phyloP scores from a whole-genome alignment of 2,113 vertebrate species.

The Pristiophorus japonicus region DNA sequence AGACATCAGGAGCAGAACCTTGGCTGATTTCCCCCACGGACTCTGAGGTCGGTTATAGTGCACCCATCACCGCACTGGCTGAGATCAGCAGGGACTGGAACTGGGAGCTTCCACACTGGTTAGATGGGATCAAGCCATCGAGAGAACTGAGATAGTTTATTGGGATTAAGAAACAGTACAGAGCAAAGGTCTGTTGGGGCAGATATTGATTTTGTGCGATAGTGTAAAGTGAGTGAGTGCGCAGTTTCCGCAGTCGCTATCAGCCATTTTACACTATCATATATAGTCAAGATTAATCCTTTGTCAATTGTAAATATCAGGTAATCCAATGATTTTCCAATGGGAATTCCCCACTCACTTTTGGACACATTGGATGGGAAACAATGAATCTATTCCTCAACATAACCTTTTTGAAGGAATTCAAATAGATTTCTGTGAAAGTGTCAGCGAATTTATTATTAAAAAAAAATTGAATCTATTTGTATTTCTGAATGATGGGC shows the following conservation, averaged over 20 bases:
- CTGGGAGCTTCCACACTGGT: background rate
- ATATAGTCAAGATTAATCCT: too few relatives aligned
- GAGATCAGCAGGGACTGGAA: background rate
- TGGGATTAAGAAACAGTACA: background rate
- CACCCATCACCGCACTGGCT: background rate
- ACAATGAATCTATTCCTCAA: background rate
- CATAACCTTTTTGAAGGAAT: background rate
- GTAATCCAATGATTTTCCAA: background rate
- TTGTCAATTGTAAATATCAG: background rate
- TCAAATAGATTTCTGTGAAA: background rate
- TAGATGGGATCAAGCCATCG: too few relatives aligned
- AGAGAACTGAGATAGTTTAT: background rate
- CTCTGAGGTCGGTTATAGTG: background rate
- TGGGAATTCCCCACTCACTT: background rate
- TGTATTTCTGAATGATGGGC: background rate
- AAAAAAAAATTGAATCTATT: background rate
- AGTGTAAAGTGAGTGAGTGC: too few relatives aligned
- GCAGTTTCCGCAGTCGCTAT: background rate
- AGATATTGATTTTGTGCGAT: background rate
- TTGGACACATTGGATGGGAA: background rate
- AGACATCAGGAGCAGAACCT: constrained; percentile 1
- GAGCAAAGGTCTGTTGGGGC: background rate
- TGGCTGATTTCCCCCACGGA: background rate
- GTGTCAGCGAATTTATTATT: background rate
- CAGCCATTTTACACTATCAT: background rate